Conservation (phyloP, 2,113 vertebrate species). For the Mesitornis unicolor region DNA sequence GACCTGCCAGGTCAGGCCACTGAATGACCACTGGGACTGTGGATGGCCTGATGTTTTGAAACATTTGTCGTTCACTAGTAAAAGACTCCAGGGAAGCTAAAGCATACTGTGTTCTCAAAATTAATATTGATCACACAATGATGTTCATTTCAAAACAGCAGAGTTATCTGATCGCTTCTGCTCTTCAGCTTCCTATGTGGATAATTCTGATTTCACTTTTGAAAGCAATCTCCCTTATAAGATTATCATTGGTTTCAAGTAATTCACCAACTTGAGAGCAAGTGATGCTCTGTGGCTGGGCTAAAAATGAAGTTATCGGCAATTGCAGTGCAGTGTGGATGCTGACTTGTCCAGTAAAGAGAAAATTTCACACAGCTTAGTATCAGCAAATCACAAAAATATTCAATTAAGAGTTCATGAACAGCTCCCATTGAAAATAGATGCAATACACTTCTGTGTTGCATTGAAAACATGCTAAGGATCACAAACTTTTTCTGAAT, state of each 20-base stretch:
- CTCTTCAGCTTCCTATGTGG: background rate
- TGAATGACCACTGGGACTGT: accelerated
- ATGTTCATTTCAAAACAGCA: background rate
- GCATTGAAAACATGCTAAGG: background rate
- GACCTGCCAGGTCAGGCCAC: background rate
- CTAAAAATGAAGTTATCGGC: background rate
- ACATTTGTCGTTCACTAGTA: background rate
- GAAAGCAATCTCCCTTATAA: background rate
- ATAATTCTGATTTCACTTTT: background rate
- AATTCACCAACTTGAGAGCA: background rate
- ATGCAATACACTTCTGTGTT: background rate
- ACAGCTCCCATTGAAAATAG: background rate
- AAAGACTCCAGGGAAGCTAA: background rate
- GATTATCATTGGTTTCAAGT: background rate
- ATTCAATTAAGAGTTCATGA: background rate
- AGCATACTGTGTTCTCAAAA: background rate
- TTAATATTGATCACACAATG: background rate
- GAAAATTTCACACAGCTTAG: background rate
- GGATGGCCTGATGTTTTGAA: background rate
- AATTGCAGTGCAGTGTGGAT: background rate
- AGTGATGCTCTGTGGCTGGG: background rate
- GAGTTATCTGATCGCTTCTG: background rate
- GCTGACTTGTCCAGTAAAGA: background rate
- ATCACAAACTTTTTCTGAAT: background rate
- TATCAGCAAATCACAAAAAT: background rate